Base-by-base conservation (phyloP, 2,888 invertebrate genomes). In the Lissocephala sabroskyi region DNA sequence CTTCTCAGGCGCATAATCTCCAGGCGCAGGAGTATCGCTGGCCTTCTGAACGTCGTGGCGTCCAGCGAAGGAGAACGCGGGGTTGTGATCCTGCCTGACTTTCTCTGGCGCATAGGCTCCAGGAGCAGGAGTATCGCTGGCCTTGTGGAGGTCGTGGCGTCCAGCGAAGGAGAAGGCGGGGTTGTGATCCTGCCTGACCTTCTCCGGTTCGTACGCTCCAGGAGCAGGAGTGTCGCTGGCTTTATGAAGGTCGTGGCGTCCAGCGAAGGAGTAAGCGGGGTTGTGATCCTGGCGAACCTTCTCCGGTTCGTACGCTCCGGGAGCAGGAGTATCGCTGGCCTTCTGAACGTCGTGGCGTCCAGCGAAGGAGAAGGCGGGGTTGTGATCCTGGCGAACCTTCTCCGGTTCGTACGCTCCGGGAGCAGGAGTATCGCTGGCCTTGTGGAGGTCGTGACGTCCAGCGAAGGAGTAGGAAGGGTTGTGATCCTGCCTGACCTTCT, bases 341-440 rank as follows among this genome's bases (percentile, higher is more conserved):
- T 86, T 87, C n/a, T 39, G 30, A 86, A 54, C 43, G 18, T 79
- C 68, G 37, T 67, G 59, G n/a, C 68, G 68, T 42, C 71, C 74
- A 74, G 93, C 91, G 81, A 93, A 93, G 49, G 91, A 90, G 82
- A 89, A 93, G 73, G 90, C 87, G 41, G 92, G 92, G 17, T 78
- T 68, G 30, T 80, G 74, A 52, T 79, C 81, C 62, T 85, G 86
- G 59, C 86, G 87, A 3, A 86, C 81, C 70, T 88, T 89, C 71
- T 90, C 90, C 3, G 89, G 89, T 71, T 81, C 49, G 75, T 91
- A 91, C 39, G 88, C 86, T 49, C 89, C 89, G 28, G 91, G 91
- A 79, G 89, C 90, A 74, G 92, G 92, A 18, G 87, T 88, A 49
- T 87, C 85, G 49, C 78, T 54, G 1, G 56, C 56, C 87, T 87